Base-by-base conservation (phyloP, 2,797 vertebrate species). In the Heteromormyrus szaboi region DNA sequence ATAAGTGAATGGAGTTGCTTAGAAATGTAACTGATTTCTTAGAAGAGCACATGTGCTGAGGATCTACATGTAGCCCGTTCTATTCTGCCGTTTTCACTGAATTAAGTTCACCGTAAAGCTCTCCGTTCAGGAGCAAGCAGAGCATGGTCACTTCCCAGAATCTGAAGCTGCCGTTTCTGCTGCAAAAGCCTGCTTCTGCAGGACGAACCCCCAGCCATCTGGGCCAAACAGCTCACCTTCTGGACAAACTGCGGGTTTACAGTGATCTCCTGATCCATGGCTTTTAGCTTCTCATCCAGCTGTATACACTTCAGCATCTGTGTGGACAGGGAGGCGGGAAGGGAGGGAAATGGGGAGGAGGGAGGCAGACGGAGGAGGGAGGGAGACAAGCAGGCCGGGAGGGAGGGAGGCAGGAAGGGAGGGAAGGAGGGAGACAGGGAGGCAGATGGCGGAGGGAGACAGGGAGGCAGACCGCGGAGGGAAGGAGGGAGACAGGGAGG, bases 301-400 rank as follows among this genome's bases (percentile, higher is more conserved):
- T 99, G 98, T 97, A 99, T 99, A 97, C 98, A 99, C 94, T 98
- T 99, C 95, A 99, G 97, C 98, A 99, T 99, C 99, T 99, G 94
- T 2, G 48, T 87, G 92, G 90, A 37, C n/a, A 48, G 41, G n/a
- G 33, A 9, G 22, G 4, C 1, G 4, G 29, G 25, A 1, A 62
- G n/a, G n/a, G 7, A 62, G 59, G 7, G 7, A 25, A 7, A 2
- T 6, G 6, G 59, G 6, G 19, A 33, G 14, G 51, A 48, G 25
- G 0, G 8, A 19, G n/a, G n/a, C 37, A 41, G 51, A 3, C 51
- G 37, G 37, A 41, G 37, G 37, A 3, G 14, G 17, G 17, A 54
- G 53, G 53, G 53, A n/a, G 54, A 0, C 4, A 56, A 4, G 4
- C 17, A n/a, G 17, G 17, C 4, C 37, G 37, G 17, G 5, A 9